Evolutionary conservation across 2,797 vertebrate genomes (phyloP).

Genomic region (Syngnathus rostellatus): DNA sequence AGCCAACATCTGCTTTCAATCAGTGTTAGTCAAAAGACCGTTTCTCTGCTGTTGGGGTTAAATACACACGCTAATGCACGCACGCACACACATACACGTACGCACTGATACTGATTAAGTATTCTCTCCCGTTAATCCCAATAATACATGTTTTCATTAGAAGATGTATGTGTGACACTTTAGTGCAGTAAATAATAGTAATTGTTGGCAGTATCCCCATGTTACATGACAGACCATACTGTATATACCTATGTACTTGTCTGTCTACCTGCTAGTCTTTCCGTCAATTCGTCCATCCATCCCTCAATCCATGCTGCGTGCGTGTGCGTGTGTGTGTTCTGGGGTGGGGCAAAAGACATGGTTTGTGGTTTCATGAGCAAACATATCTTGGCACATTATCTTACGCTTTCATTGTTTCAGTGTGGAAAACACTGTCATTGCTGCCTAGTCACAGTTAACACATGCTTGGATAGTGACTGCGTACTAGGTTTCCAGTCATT

Average conservation of each 20-base stretch:
- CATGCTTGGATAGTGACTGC: neutral
- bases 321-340: neutral
- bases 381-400: constrained; percentile 6
- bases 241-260: neutral
- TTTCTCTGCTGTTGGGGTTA: constrained; percentile 55
- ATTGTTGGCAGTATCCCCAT: neutral
- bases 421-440: neutral
- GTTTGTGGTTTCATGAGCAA: constrained; percentile 8
- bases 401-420: neutral
- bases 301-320: too few relatives aligned
- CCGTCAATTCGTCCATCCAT: neutral
- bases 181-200: neutral
- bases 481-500: neutral
- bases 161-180: neutral
- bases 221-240: neutral
- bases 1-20: constrained; percentile 81
- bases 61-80: constrained; percentile 28
- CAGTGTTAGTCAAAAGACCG: constrained; percentile 58
- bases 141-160: neutral
- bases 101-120: neutral
- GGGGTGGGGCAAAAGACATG: constrained; percentile 5
- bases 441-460: neutral
- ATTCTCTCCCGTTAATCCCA: neutral
- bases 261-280: neutral
- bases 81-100: constrained; percentile 17